phyloP scores from a whole-genome alignment of 2,113 vertebrate species.

The Vicugna pacos region DNA sequence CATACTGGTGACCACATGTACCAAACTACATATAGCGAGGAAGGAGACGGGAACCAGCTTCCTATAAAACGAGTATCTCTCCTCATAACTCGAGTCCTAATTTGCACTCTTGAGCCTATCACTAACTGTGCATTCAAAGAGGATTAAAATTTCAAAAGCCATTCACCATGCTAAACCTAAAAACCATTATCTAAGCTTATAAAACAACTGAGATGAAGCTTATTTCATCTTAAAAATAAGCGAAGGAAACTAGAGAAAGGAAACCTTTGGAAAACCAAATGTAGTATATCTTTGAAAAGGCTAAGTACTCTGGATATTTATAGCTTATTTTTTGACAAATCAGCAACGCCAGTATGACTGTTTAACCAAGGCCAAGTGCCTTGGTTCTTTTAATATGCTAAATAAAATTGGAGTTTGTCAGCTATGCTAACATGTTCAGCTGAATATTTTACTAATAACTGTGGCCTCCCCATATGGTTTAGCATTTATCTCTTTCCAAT shows the following conservation, averaged over 20 bases:
- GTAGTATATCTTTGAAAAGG: not conserved
- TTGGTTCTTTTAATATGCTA: conserved; percentile 12
- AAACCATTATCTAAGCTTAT: not conserved
- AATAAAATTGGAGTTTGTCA: not conserved
- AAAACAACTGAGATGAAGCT: not conserved
- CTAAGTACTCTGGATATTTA: not conserved
- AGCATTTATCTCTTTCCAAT: not conserved
- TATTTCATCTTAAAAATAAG: not conserved
- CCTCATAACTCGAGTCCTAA: not conserved
- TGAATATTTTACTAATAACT: not conserved
- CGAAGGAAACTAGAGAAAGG: not conserved
- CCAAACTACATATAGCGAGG: not conserved
- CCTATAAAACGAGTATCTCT: not conserved
- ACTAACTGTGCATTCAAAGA: not conserved
- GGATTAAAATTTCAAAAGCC: not conserved
- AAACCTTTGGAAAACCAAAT: conserved; percentile 4
- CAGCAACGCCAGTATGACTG: not conserved
- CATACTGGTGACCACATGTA: not conserved
- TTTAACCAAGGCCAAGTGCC: not conserved
- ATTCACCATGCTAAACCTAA: not conserved
- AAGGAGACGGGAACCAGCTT: not conserved
- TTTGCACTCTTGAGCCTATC: not conserved
- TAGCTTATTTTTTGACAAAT: not conserved
- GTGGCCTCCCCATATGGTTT: not conserved
- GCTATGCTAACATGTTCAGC: not conserved